These are phyloP conservation scores for Characodon lateralis DNA, from an alignment of 2,797 vertebrate species.

Conservation along the genomic window DNA sequence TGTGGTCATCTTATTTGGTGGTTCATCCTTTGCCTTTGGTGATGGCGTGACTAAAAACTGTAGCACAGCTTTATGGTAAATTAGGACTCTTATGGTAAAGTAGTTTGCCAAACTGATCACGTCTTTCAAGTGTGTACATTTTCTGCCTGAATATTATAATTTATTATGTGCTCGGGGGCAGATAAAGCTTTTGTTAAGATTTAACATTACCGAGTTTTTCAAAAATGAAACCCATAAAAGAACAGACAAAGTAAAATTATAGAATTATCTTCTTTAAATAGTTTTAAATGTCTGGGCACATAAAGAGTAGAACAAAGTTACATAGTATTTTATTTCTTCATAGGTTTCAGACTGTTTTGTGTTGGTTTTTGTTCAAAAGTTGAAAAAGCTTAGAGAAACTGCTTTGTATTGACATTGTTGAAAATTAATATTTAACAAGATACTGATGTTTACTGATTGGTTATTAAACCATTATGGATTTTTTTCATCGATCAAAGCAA, in stretches of 20 bases:
- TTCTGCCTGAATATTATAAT: conserved; percentile 29
- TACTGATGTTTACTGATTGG: not conserved
- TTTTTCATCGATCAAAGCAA: not conserved
- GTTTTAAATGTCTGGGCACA: not conserved
- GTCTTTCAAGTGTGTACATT: conserved; percentile 29
- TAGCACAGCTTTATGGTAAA: conserved; percentile 46
- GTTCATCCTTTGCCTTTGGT: conserved; percentile 48
- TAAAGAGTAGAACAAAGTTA: not conserved
- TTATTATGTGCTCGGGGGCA: conserved; percentile 3
- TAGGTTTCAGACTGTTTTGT: not conserved
- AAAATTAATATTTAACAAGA: not conserved
- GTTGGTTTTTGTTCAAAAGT: not conserved
- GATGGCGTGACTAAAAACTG: conserved; percentile 34
- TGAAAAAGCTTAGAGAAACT: not conserved
- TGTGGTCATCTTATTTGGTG: conserved; percentile 45
- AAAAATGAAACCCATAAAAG: conserved; percentile 33
- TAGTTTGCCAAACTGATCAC: conserved; percentile 42
- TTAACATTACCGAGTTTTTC: conserved; percentile 23
- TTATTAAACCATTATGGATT: not conserved
- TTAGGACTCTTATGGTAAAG: conserved; percentile 49
- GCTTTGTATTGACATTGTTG: not conserved
- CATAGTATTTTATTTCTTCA: not conserved
- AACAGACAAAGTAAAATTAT: not conserved
- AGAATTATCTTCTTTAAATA: not conserved
- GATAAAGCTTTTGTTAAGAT: conserved; percentile 22